A percentile compares a stretch with the other conserved stretches of the same genome.
Evolutionary conservation across 2,797 vertebrate species (phyloP).

Genomic region (Chelon labrosus): DNA sequence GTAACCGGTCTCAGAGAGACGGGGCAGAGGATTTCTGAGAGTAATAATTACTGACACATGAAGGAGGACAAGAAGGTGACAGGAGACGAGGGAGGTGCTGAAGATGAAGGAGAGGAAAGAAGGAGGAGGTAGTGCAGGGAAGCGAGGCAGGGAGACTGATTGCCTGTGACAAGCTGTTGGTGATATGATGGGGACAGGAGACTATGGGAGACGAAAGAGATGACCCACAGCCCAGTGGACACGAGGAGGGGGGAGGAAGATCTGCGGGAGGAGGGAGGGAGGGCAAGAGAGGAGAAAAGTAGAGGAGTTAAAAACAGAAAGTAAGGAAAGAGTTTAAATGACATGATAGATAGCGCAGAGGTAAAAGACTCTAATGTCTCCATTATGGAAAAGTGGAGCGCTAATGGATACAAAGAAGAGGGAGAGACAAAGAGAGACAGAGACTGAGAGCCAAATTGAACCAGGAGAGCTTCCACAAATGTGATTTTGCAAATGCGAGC

Average conservation of each 20-base stretch:
- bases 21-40: conserved; percentile 42
- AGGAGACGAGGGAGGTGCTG: conserved; percentile 61
- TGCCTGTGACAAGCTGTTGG: conserved; percentile 82
- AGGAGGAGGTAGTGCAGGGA: conserved; percentile 45
- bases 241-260: conserved; percentile 9
- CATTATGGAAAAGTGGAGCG: conserved; percentile 67
- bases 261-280: conserved; percentile 4
- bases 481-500: conserved; percentile 66
- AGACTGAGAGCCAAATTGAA: conserved; percentile 51
- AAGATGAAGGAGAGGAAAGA: conserved; percentile 50
- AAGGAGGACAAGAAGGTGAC: conserved; percentile 67
- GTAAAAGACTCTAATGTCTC: conserved; percentile 75
- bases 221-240: conserved; percentile 44
- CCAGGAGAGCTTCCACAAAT: conserved; percentile 38
- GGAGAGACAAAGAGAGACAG: conserved; percentile 39
- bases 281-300: conserved; percentile 10
- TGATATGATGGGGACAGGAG: conserved; percentile 80
- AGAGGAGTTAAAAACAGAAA: conserved; percentile 67
- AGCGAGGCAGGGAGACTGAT: conserved; percentile 68
- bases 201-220: conserved; percentile 60
- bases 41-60: conserved; percentile 71
- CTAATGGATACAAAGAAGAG: conserved; percentile 72
- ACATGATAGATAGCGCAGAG: conserved; percentile 61
- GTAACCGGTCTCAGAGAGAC: conserved; percentile 18
- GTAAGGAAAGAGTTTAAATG: conserved; percentile 67